Base-by-base conservation (phyloP, 2,113 vertebrate species). In the Taurulus bubalis region DNA sequence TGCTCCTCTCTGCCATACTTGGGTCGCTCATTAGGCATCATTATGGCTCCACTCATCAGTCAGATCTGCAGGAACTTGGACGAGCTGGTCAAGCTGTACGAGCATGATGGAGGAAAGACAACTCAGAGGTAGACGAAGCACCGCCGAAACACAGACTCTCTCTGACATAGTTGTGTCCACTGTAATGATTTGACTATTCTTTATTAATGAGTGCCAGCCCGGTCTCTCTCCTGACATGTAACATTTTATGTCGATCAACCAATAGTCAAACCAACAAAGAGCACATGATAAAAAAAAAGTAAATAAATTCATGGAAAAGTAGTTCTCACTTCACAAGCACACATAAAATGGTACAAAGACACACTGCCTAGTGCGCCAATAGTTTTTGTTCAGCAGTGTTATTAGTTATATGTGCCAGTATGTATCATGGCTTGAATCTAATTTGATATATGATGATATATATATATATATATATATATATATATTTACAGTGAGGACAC, bases 41-140 rank as follows among this genome's bases (percentile, higher is more conserved):
- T 97, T 0, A 96, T 98, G 85, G 95, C 97, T 1, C 98, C 98
- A 0, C 96, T 99, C 66, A 80, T 98, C 42, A 93, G 92, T 60
- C 98, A 99, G 91, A 98, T 99, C 87, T 99, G 98, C 94, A 96
- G 95, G 85, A 99, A 99, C 91, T 76, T 99, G 91, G 97, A 99
- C 4, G 97, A 99, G 4, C 95, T 99, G 45, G 97, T 98, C 77
- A 97, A 92, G 75, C 94, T 98, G 34, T 97, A 97, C 14, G 97
- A 99, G 68, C 96, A 96, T 0, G 97, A 98, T 38, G 92, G 94
- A 64, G 92, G 94, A 75, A 98, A 96, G 92, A 77, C 90, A 2
- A 94, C 92, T 28, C 91, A 90, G 64, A 96, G 97, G 98, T 99
- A 94, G 5, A 76, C n/a, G 53, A 8, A 77, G 34, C 34, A 78